Conservation (phyloP, 2,888 invertebrate genomes). For the Tiliacea aurago region DNA sequence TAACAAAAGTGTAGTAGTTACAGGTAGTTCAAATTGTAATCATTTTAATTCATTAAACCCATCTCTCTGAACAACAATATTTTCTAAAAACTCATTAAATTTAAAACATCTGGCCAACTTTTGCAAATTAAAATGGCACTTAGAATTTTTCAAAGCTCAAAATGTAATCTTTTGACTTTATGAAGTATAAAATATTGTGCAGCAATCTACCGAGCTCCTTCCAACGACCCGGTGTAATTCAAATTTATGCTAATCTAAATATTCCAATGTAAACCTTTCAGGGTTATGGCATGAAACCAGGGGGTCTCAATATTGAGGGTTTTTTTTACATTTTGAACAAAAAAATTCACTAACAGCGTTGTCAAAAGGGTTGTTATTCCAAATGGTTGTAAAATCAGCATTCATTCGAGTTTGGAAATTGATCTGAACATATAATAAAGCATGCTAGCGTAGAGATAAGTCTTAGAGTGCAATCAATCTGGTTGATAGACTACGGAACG, state of each 20-base stretch:
- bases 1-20: neutral
- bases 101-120: conserved; percentile 54
- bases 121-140: conserved; percentile 59
- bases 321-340: conserved; percentile 4
- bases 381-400: neutral
- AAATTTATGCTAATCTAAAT: conserved; percentile 79
- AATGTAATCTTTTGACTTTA: conserved; percentile 74
- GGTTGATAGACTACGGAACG: neutral
- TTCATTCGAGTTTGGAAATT: neutral
- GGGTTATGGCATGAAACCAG: neutral
- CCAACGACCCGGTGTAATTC: conserved; percentile 71
- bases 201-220: conserved; percentile 63
- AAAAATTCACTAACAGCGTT: neutral
- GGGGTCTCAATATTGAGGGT: neutral
- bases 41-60: conserved; percentile 3
- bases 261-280: conserved; percentile 47
- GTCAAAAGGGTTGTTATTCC: neutral
- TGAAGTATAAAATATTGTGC: conserved; percentile 74
- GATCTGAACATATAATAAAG: neutral
- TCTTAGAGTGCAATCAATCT: neutral
- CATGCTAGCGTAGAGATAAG: too few relatives aligned
- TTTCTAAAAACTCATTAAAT: conserved; percentile 38
- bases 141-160: conserved; percentile 64
- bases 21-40: neutral
- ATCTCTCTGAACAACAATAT: conserved; percentile 8